Evolutionary conservation across 2,888 invertebrate species (phyloP), one percentile per base, ranked within the genome.

Genomic region (Clistopyga incitator): DNA sequence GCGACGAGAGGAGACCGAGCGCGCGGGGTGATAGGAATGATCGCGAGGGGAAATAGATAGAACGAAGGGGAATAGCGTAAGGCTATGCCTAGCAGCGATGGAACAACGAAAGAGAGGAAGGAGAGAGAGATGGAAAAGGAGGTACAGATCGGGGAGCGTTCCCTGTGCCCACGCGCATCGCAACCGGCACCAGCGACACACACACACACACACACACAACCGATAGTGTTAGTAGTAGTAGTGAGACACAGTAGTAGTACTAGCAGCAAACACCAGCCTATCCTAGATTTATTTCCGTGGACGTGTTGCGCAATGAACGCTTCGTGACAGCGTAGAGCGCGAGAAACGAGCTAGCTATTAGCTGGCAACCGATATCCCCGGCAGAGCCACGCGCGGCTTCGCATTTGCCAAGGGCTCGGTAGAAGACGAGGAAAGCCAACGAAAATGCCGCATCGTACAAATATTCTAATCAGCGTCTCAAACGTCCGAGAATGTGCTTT

Each of bases 231-330:
- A 71, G 81, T 65, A 64, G 86, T 85, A 86, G 82, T 87, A 2
- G 29, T 29, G 4, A 86, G 89, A 87, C 89, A 90, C 89, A 86
- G 86, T 38, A 70, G 50, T 50, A 65, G 10, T 74, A 68, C 23
- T 70, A 76, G 77, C 29, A 64, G 87, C 86, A 86, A 86, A 82
- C 88, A 86, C 88, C 89, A 90, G 90, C 90, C 88, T 89, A 90
- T 90, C 90, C 90, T 90, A 90, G 88, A 90, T 90, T 90, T 90
- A 90, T 90, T 90, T 90, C 90, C 90, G 90, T 90, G 88, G 87
- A 88, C 84, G 87, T 88, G 88, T 90, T 90, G 89, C 90, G 90
- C 88, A 90, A 90, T 88, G 81, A 78, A 84, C 84, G 87, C 85
- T 85, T 75, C 80, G 84, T 82, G 86, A 84, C 80, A 80, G 79